A percentile compares a stretch with the other conserved stretches of the same genome.
Conservation (phyloP, 2,797 vertebrate genomes). For the Nannoperca australis region DNA sequence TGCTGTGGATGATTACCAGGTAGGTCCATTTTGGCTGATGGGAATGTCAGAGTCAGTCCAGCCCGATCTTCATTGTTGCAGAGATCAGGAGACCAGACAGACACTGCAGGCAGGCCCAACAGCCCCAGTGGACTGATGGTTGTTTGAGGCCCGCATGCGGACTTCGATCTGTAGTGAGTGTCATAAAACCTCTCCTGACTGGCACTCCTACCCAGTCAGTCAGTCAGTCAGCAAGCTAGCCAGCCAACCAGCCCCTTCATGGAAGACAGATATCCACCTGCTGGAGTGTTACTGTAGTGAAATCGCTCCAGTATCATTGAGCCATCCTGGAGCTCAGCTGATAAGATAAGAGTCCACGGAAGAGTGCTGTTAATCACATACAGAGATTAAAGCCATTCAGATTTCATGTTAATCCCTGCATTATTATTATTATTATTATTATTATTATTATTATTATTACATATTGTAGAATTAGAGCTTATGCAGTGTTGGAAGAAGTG, state of each 20-base stretch:
- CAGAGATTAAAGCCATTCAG: conserved; percentile 15
- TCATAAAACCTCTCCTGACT: conserved; percentile 85
- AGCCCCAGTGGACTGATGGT: conserved; percentile 73
- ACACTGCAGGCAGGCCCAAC: conserved; percentile 59
- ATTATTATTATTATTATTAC: background rate
- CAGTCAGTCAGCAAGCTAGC: conserved; percentile 36
- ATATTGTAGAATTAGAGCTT: background rate
- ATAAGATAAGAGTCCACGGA: conserved; percentile 69
- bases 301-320: conserved; percentile 46
- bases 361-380: conserved; percentile 16
- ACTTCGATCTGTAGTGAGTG: conserved; percentile 82
- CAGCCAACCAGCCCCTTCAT: conserved; percentile 27
- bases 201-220: conserved; percentile 83
- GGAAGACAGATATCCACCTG: conserved; percentile 62
- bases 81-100: conserved; percentile 56
- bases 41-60: conserved; percentile 51
- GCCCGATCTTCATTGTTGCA: conserved; percentile 64
- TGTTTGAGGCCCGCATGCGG: conserved; percentile 75
- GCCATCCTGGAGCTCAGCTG: conserved; percentile 45
- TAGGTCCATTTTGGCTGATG: conserved; percentile 75
- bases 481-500: background rate
- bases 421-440: background rate
- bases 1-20: conserved; percentile 62
- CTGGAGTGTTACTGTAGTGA: conserved; percentile 56
- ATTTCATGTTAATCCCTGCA: conserved; percentile 6